These are phyloP conservation scores for Ataeniobius toweri DNA, from an alignment of 2,797 vertebrate species.

Conservation along the genomic window DNA sequence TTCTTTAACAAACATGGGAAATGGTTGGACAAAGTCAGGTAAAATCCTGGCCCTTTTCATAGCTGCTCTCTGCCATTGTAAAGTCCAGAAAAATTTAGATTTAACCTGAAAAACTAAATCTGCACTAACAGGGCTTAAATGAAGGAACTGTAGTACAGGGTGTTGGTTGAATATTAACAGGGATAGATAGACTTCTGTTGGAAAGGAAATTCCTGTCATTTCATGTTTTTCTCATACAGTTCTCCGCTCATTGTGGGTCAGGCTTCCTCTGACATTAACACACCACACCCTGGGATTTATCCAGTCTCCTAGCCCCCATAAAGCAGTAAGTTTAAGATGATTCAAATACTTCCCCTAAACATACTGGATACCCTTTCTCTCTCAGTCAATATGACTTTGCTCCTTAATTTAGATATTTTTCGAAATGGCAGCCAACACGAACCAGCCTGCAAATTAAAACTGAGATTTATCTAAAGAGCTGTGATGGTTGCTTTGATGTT, in stretches of 20 bases:
- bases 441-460: conserved; percentile 35
- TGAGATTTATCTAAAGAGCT: conserved; percentile 45
- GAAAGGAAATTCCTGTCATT: conserved; percentile 68
- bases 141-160: conserved; percentile 37
- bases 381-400: not conserved
- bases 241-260: conserved; percentile 44
- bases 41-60: conserved; percentile 6
- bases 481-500: conserved; percentile 54
- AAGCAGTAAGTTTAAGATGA: conserved; percentile 12
- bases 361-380: not conserved
- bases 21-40: conserved; percentile 21
- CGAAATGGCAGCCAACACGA: conserved; percentile 23
- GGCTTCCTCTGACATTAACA: conserved; percentile 44
- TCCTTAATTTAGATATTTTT: not conserved
- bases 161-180: conserved; percentile 26
- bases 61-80: conserved; percentile 2
- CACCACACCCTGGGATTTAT: conserved; percentile 33
- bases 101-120: conserved; percentile 15
- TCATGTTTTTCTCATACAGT: conserved; percentile 40
- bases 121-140: not conserved
- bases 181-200: conserved; percentile 35
- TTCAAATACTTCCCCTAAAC: conserved; percentile 4
- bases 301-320: not conserved
- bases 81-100: conserved; percentile 21
- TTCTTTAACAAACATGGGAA: conserved; percentile 35